phyloP scores from a whole-genome alignment of 2,797 vertebrate species.

The Carduelis carduelis region DNA sequence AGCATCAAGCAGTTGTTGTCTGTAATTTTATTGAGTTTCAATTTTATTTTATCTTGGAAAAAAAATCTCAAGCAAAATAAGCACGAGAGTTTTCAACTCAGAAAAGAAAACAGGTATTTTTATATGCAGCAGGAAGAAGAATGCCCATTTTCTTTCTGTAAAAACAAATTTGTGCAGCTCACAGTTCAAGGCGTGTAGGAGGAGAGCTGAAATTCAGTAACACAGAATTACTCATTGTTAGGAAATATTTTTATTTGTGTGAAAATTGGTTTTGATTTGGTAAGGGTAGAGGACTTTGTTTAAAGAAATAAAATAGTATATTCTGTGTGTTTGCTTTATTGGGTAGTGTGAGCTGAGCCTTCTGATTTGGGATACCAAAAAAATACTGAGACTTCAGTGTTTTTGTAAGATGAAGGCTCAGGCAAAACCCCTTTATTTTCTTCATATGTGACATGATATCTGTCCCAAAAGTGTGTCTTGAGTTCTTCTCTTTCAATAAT shows the following conservation, averaged over 20 bases:
- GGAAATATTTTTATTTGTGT: not conserved
- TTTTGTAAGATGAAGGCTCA: not conserved
- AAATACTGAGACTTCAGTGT: not conserved
- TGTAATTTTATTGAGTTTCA: not conserved
- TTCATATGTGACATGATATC: fast-evolving
- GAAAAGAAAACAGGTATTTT: not conserved
- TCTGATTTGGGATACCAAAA: not conserved
- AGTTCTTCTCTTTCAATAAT: not conserved
- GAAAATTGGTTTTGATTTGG: not conserved
- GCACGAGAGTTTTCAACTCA: not conserved
- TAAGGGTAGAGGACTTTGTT: not conserved
- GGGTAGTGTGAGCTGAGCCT: not conserved
- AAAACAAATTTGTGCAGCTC: not conserved
- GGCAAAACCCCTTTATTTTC: not conserved
- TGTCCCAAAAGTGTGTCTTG: not conserved
- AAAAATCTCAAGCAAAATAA: not conserved
- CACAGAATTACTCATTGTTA: not conserved
- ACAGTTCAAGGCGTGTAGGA: not conserved
- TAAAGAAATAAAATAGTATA: not conserved
- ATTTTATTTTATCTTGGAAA: not conserved
- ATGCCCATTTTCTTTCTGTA: not conserved
- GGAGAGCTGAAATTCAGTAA: slow-evolving; percentile 32
- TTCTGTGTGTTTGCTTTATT: not conserved
- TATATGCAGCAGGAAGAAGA: not conserved
- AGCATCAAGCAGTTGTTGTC: not conserved